Evolutionary conservation across 2,888 invertebrate species (phyloP).

Genomic region (Nudaria mundana): DNA sequence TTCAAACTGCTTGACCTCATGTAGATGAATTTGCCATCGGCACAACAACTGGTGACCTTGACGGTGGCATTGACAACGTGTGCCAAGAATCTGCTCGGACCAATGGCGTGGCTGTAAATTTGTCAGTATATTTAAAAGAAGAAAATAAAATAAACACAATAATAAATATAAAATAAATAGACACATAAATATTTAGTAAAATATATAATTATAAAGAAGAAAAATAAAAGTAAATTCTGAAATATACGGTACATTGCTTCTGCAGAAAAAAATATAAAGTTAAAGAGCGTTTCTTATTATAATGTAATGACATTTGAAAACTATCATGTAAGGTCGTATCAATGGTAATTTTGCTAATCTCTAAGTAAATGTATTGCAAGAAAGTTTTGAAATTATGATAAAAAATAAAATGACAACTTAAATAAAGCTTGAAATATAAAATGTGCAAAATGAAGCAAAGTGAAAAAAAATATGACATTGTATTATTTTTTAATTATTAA

Average conservation of each 20-base stretch:
- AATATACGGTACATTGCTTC: too few relatives aligned
- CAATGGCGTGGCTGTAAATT: slow-evolving; percentile 74
- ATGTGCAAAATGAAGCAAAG: slow-evolving; percentile 1
- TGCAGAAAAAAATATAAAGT: too few relatives aligned
- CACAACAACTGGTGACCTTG: slow-evolving; percentile 68
- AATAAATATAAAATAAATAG: slow-evolving; percentile 1
- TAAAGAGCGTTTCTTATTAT: too few relatives aligned
- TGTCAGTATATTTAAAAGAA: slow-evolving; percentile 16
- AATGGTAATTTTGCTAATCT: too few relatives aligned
- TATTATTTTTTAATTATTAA: not conserved
- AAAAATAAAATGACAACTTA: slow-evolving; percentile 3
- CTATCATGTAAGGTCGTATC: too few relatives aligned
- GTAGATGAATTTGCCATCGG: slow-evolving; percentile 52
- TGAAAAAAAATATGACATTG: not conserved
- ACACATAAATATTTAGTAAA: not conserved
- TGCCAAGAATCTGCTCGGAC: slow-evolving; percentile 81
- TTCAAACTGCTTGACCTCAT: slow-evolving; percentile 49
- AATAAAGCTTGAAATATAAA: not conserved
- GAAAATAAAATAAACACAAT: slow-evolving; percentile 15
- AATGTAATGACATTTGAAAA: not conserved
- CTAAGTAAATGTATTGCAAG: too few relatives aligned
- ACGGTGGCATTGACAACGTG: slow-evolving; percentile 77
- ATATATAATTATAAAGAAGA: not conserved
- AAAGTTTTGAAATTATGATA: slow-evolving; percentile 26
- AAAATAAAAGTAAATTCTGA: too few relatives aligned